Evolutionary conservation across 2,888 invertebrate genomes (phyloP).

Genomic region (Prionchulus punctatus): DNA sequence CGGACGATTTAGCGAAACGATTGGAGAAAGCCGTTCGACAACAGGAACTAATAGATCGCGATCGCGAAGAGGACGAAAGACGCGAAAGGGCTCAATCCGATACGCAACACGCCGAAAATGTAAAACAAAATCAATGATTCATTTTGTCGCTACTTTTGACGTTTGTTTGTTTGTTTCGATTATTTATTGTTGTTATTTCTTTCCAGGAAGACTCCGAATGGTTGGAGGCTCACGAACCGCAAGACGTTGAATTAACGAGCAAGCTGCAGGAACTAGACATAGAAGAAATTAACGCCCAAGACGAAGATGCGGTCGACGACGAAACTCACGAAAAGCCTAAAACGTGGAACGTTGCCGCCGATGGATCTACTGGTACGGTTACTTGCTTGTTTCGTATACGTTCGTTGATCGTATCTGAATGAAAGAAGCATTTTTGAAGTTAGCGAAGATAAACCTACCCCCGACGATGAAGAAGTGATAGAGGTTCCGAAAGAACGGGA

Average conservation of each 20-base stretch:
- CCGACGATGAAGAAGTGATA: background rate
- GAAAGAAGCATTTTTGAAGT: background rate
- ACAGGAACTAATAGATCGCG: background rate
- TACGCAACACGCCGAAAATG: background rate
- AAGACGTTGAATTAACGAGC: background rate
- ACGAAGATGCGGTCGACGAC: background rate
- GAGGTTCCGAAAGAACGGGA: background rate
- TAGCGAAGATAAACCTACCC: background rate
- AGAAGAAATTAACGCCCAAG: background rate
- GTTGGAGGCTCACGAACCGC: background rate
- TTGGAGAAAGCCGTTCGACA: background rate
- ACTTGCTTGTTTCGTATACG: background rate
- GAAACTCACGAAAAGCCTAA: background rate
- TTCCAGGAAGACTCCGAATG: conserved; percentile 1
- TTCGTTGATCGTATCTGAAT: background rate
- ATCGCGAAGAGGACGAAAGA: background rate
- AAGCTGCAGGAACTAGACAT: background rate
- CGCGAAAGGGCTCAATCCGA: background rate
- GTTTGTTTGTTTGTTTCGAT: background rate
- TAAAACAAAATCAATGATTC: too few species aligned
- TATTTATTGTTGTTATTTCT: background rate
- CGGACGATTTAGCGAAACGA: background rate
- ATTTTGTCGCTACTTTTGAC: too few species aligned
- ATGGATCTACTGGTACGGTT: too few species aligned
- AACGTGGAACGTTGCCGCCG: conserved; percentile 1